Evolutionary conservation across 2,888 invertebrate genomes (phyloP), one percentile per base, ranked within the genome.

Genomic region (Parochlus steinenii): DNA sequence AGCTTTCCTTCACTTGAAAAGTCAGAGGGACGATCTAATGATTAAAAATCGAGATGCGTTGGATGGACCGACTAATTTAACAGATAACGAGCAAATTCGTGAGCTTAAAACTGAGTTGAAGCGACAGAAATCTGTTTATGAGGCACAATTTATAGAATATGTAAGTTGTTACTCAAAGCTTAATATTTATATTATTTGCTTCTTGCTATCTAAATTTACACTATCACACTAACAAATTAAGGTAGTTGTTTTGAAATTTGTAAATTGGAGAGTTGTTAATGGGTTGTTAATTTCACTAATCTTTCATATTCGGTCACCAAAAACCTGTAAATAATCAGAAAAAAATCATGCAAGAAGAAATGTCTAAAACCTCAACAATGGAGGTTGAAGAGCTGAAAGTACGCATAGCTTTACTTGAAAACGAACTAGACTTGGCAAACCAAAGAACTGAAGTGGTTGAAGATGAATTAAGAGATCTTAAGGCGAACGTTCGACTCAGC

Each of bases 321-420:
- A 42, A 45, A 43, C 43, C 40, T 34, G 44, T 50, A n/a, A n/a
- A n/a, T n/a, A n/a, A n/a, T 47, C 53, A 63, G 62, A 65, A 65
- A 44, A 60, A 56, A 49, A 50, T 67, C 38, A 62, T 65, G 50
- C 66, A 66, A 46, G 61, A 61, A 46, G 65, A 67, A 45, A 60
- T 62, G 37, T 63, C 63, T 49, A 56, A 55, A 52, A 51, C 48
- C 51, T 55, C 54, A 55, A 57, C 55, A 50, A 62, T 63, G 33
- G 63, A 67, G 51, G 58, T 67, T 46, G 66, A 67, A 49, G 57
- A 64, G 39, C 58, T 68, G 40, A 65, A 67, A 47, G 59, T 68
- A 45, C 67, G 65, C 51, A 49, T 69, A 41, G 64, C 65, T 45
- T 53, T 67, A 31, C 58, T 65, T 5, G 67, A 68, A 48, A 63